These are phyloP conservation scores for Microcebus jonahi DNA, from an alignment of 2,113 vertebrate genomes.

Conservation along the genomic window DNA sequence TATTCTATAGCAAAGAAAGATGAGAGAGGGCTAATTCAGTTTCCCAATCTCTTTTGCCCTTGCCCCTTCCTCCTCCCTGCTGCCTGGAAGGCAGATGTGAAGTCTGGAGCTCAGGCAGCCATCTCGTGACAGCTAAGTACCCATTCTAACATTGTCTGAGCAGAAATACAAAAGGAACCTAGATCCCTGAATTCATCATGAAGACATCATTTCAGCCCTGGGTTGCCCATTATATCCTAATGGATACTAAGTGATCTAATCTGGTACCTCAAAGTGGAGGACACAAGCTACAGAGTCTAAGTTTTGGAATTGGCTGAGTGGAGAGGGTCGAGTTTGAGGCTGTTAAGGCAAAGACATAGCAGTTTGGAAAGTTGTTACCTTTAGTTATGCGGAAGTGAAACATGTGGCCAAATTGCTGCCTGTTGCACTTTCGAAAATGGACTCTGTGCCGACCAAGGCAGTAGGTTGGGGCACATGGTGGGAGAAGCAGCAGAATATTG, in stretches of 20 bases:
- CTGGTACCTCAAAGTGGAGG: neutral
- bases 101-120: neutral
- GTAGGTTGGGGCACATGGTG: neutral
- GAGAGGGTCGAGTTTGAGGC: neutral
- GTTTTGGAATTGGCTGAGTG: neutral
- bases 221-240: neutral
- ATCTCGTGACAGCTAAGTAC: neutral
- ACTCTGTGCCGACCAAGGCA: neutral
- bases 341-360: neutral
- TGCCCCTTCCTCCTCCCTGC: neutral
- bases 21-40: neutral
- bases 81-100: neutral
- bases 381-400: neutral
- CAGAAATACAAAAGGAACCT: neutral
- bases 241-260: neutral
- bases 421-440: neutral
- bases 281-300: neutral
- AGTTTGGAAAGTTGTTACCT: neutral
- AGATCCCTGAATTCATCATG: neutral
- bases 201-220: neutral
- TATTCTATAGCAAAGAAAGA: slow-evolving; percentile 43
- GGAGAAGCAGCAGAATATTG: neutral
- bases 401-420: neutral
- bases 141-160: neutral
- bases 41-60: neutral